Base-by-base conservation (phyloP, 2,113 vertebrate species). In the Hyaena hyaena region DNA sequence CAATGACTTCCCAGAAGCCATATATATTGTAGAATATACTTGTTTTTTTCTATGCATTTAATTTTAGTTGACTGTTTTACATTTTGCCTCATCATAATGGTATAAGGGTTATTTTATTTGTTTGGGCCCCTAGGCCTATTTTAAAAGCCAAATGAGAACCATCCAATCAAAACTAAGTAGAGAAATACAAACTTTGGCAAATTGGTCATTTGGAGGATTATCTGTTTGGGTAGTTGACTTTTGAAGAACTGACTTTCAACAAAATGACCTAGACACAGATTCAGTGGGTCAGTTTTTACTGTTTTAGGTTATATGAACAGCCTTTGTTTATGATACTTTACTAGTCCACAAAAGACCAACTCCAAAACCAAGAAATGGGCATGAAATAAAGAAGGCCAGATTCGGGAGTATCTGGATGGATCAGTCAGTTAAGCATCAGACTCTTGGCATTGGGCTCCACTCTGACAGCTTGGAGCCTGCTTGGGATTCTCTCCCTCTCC, bases 71-170 rank as follows among this genome's bases (percentile, higher is more conserved):
- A 82, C 85, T 95, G 19, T 48, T 86, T 43, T 93, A 33, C 61
- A 85, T 92, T 80, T 79, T 88, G 9, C 24, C 28, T 53, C 17
- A 77, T 68, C 85, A 88, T 45, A 90, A 94, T 76, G 7, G 5
- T 80, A 24, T 55, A 61, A 88, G 24, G 43, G 79, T 63, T 39
- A 87, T 53, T 83, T 28, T 95, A 43, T 84, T 95, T 53, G 39
- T 63, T n/a, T 93, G 33, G n/a, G 35, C 26, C n/a, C 24, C n/a
- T 65, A 43, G 55, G 23, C 77, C 21, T 97, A 11, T 65, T 91
- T 88, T 88, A 35, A 91, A 91, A 93, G 87, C 5, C 48, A 94
- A 92, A 89, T 24, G 33, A 89, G 35, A 94, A 48, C 28, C 31
- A 48, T 14, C 31, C 26, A 80, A 74, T 79, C 95, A 88, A 96